Evolutionary conservation across 2,113 vertebrate genomes (phyloP).

Genomic region (Paracanthobrama guichenoti): DNA sequence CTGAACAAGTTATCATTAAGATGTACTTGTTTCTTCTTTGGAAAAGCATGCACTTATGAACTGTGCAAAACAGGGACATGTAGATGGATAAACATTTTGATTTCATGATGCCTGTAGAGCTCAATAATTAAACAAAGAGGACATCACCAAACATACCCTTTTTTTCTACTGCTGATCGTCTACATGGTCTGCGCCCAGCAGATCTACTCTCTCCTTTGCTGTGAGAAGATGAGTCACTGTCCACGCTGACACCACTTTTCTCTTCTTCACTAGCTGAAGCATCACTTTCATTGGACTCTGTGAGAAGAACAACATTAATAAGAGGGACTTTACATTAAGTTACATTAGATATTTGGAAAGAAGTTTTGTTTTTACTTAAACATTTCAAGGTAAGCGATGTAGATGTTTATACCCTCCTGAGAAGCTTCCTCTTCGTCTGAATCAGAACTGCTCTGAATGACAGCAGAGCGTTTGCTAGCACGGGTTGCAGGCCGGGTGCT

Average conservation of each 20-base stretch:
- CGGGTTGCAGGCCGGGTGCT: constrained; percentile 57
- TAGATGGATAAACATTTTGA: not conserved
- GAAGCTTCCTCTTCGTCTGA: constrained; percentile 62
- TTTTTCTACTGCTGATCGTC: not conserved
- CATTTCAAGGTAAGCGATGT: no score
- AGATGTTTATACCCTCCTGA: constrained; percentile 52
- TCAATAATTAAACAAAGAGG: not conserved
- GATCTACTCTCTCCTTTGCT: constrained; percentile 57
- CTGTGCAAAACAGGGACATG: not conserved
- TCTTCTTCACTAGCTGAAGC: constrained; percentile 61
- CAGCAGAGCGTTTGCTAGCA: constrained; percentile 65
- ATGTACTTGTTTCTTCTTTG: not conserved
- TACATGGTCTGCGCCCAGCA: constrained; percentile 26
- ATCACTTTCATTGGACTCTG: constrained; percentile 64
- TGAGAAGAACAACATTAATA: not conserved
- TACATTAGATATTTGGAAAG: not conserved
- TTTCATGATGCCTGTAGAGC: not conserved
- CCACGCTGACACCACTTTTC: constrained; percentile 60
- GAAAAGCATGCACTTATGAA: not conserved
- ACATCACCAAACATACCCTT: constrained; percentile 3
- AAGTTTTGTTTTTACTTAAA: not conserved
- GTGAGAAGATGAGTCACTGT: constrained; percentile 57
- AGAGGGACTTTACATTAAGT: not conserved
- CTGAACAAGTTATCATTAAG: not conserved
- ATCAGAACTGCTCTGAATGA: constrained; percentile 77